Evolutionary conservation across 30 jellyfish, hydroid and myxozoan species (phyloP).

Genomic region (Mastigias papua): DNA sequence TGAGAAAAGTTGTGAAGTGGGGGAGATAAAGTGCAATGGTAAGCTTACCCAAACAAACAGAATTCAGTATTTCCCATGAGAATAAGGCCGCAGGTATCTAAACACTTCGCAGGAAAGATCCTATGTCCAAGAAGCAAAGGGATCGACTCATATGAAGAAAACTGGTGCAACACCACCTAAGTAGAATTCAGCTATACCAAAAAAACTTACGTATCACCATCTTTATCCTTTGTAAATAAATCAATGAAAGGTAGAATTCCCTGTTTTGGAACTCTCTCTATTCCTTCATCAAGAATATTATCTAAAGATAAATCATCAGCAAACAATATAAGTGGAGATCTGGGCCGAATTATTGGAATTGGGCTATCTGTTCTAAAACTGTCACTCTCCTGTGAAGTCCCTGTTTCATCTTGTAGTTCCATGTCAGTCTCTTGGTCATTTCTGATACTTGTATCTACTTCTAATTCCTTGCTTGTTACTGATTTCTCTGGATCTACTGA

Average conservation of each 20-base stretch:
- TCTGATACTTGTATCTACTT: neutral
- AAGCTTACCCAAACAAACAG: too few species aligned
- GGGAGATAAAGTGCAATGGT: too few species aligned
- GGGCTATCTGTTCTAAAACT: neutral
- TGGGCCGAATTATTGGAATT: neutral
- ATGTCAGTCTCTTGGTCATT: neutral
- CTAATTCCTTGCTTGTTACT: neutral
- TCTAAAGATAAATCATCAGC: neutral
- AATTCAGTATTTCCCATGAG: too few species aligned
- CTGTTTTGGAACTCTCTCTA: neutral
- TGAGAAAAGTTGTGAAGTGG: too few species aligned
- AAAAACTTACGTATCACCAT: constrained; percentile 72
- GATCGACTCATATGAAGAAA: too few species aligned
- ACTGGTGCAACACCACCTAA: too few species aligned
- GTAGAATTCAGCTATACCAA: neutral
- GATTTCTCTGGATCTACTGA: neutral
- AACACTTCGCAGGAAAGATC: too few species aligned
- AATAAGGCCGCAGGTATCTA: too few species aligned
- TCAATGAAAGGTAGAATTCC: neutral
- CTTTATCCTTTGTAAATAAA: constrained; percentile 48
- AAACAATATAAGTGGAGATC: neutral
- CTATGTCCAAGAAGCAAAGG: too few species aligned
- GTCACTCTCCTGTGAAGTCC: neutral
- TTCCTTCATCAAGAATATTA: neutral
- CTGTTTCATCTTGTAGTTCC: neutral